Conservation (phyloP, 2,113 vertebrate species). For the Spea multiplicata region DNA sequence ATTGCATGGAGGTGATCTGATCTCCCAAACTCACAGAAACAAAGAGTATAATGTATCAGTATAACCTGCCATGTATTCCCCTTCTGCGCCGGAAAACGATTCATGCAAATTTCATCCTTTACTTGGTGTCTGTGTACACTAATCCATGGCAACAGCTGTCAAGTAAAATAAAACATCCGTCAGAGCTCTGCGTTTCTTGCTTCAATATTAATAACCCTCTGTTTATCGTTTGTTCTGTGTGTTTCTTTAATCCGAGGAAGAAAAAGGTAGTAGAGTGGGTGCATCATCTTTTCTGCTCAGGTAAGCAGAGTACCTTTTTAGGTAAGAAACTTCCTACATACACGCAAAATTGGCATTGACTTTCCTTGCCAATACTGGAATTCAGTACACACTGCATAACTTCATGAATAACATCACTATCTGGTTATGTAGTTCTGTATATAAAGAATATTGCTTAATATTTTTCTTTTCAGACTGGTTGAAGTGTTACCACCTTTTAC, state of each 20-base stretch:
- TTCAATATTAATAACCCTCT: constrained; percentile 5
- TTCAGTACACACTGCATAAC: background rate
- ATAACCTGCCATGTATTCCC: constrained; percentile 44
- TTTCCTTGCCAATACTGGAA: background rate
- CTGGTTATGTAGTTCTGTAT: too few relatives aligned
- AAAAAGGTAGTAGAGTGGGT: background rate
- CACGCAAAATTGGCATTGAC: background rate
- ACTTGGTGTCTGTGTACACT: constrained; percentile 35
- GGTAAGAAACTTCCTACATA: background rate
- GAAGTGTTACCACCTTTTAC: too few relatives aligned
- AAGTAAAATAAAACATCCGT: constrained; percentile 42
- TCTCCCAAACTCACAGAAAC: constrained; percentile 12
- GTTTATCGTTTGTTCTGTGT: background rate
- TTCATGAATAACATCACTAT: too few relatives aligned
- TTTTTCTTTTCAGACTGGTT: too few relatives aligned
- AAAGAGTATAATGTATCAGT: constrained; percentile 33
- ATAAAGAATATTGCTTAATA: too few relatives aligned
- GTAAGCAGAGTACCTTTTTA: background rate
- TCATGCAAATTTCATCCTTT: constrained; percentile 43
- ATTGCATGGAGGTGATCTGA: constrained; percentile 8
- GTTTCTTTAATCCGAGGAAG: background rate
- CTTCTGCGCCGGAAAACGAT: constrained; percentile 40
- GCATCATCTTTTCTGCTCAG: background rate
- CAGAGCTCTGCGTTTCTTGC: background rate
- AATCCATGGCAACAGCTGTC: constrained; percentile 48